Percentiles rank a stretch among this genome's conserved stretches.
These are phyloP conservation scores for Ophiodon elongatus DNA, from an alignment of 2,113 vertebrate genomes.

Conservation along the genomic window DNA sequence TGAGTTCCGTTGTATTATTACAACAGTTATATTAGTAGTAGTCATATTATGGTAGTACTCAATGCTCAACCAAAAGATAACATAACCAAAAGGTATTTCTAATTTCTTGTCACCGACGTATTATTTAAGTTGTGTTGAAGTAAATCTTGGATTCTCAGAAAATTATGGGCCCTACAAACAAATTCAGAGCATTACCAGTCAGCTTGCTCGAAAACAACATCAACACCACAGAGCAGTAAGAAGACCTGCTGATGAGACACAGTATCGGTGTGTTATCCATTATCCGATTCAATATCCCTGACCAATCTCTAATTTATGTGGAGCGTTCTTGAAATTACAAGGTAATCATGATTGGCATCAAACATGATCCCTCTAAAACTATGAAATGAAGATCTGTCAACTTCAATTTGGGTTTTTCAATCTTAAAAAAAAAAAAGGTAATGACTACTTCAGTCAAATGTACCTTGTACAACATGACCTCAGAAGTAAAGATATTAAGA, in stretches of 20 bases:
- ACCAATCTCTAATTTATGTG: slow-evolving; percentile 45
- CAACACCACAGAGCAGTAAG: background rate
- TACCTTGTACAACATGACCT: background rate
- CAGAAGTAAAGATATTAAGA: background rate
- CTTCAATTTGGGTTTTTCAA: slow-evolving; percentile 44
- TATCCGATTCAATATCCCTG: slow-evolving; percentile 27
- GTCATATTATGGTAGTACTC: background rate
- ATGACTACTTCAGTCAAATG: background rate
- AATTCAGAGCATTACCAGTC: background rate
- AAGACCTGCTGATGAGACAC: background rate
- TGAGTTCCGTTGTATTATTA: background rate
- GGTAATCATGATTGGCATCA: slow-evolving; percentile 54
- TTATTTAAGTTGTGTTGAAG: background rate
- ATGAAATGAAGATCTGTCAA: slow-evolving; percentile 56
- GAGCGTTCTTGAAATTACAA: slow-evolving; percentile 16
- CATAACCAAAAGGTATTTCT: background rate
- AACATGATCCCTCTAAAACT: slow-evolving; percentile 40
- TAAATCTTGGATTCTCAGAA: background rate
- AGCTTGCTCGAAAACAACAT: background rate
- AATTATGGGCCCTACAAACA: background rate
- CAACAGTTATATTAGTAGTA: background rate
- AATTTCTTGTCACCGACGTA: background rate
- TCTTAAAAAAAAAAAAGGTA: background rate
- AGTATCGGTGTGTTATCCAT: background rate
- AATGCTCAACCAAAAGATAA: background rate